These are phyloP conservation scores for Acropora yongei DNA, from an alignment of 64 coral and sea anemone species.

Conservation along the genomic window DNA sequence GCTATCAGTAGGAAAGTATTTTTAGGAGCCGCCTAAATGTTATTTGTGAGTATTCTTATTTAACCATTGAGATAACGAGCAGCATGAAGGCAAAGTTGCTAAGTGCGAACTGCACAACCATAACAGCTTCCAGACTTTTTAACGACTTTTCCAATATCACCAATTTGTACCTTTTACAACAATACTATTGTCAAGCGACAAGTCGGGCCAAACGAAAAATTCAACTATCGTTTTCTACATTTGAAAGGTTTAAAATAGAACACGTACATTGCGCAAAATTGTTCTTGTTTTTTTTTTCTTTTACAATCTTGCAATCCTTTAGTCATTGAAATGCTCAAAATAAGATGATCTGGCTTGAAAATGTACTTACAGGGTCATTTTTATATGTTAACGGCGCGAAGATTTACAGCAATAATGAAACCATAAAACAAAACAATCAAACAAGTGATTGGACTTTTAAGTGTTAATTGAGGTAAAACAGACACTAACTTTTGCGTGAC, in stretches of 20 bases:
- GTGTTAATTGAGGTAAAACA: conserved; percentile 20
- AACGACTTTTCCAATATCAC: neutral
- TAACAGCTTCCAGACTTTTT: neutral
- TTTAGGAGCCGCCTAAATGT: neutral
- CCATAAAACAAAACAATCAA: neutral
- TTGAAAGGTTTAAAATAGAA: too few species aligned
- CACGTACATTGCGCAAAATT: neutral
- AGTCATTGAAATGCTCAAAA: neutral
- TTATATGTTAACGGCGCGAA: neutral
- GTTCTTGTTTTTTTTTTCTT: neutral
- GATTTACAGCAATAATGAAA: neutral
- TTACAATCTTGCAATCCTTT: too few species aligned
- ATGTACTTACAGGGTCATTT: neutral
- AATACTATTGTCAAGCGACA: neutral
- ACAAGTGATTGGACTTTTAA: neutral
- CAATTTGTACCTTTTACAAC: neutral
- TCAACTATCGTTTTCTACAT: too few species aligned
- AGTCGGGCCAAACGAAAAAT: too few species aligned
- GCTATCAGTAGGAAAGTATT: neutral
- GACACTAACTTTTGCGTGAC: neutral
- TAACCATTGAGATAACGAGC: too few species aligned
- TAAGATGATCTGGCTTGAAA: neutral
- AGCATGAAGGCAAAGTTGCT: neutral
- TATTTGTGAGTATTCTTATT: too few species aligned
- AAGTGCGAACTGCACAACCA: neutral